phyloP scores from a whole-genome alignment of 2,797 vertebrate genomes.

The Alcedo atthis region DNA sequence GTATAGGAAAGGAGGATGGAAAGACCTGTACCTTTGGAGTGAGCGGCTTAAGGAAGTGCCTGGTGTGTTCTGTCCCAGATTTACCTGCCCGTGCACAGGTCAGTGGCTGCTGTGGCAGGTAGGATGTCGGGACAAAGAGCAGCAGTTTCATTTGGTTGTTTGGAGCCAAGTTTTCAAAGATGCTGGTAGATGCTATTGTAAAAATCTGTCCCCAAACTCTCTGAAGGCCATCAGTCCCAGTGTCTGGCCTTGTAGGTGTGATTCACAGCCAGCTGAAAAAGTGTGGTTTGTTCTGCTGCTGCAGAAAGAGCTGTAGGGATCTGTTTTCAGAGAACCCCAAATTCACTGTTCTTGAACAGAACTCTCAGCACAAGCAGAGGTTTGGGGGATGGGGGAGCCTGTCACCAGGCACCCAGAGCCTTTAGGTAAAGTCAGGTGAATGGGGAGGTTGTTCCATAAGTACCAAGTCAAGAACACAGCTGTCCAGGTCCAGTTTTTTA shows the following conservation, averaged over 20 bases:
- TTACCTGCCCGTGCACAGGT: not conserved
- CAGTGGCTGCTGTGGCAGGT: not conserved
- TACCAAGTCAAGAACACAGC: accelerated
- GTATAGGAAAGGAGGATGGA: not conserved
- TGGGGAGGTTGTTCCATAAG: accelerated
- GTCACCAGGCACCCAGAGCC: accelerated
- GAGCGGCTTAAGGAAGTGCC: not conserved
- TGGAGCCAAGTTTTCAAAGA: not conserved
- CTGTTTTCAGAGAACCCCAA: not conserved
- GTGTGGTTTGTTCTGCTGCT: not conserved
- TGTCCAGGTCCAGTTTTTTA: accelerated
- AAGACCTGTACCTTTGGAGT: not conserved
- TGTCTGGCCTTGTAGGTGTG: not conserved
- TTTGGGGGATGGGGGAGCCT: not conserved
- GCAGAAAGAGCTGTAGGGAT: accelerated
- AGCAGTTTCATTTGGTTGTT: not conserved
- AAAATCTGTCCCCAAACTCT: not conserved
- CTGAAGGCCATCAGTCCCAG: not conserved
- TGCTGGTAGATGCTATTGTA: not conserved
- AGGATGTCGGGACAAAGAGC: not conserved
- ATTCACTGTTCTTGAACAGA: not conserved
- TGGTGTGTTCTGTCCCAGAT: not conserved
- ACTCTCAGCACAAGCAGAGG: not conserved
- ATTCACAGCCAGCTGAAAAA: not conserved
- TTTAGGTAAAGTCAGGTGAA: accelerated